Base-by-base conservation (phyloP, 2,888 invertebrate species). In the Nezara viridula region DNA sequence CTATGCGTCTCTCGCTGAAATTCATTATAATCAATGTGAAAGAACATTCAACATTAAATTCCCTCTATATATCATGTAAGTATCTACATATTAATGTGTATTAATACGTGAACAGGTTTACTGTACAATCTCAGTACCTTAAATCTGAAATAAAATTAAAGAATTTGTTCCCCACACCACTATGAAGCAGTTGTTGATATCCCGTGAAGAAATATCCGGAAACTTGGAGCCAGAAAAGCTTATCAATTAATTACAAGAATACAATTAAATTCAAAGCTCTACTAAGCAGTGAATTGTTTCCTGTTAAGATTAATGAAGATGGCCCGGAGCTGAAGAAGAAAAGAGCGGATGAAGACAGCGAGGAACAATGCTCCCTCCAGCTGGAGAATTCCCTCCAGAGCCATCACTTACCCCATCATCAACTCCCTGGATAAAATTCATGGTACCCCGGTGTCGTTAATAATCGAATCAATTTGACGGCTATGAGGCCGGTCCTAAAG, bases 381-480 rank as follows among this genome's bases (percentile, higher is more conserved):
- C 66, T 73, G 81, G 81, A 77, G 86, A 50, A 86, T 86, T 86
- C 86, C 86, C 86, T 55, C n/a, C 40, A 37, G 86, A 60, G 52
- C 52, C 86, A 86, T 86, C 86, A 86, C 21, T 86, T 86, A 86
- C 55, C 55, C 86, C 40, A 86, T 55, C 52, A 86, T 86, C 50
- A 86, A 24, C 52, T n/a, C 49, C 24, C 27, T 49, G 47, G 88
- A 50, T 49, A 49, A 60, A 77, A 88, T 88, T 60, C 88, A 88
- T 88, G 88, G 88, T 60, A 37, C 27, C 52, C 73, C 32, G 66
- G 44, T 55, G 37, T 55, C 88, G 49, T 88, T 77, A 77, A 77
- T 88, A 88, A 88, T 77, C 77, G 88, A 88, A 88, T 88, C 88
- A 88, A 88, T 88, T 88, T 88, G 88, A 88, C 88, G 88, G 88